phyloP scores from a whole-genome alignment of 2,888 invertebrate species.

The Eristalinus aeneus region DNA sequence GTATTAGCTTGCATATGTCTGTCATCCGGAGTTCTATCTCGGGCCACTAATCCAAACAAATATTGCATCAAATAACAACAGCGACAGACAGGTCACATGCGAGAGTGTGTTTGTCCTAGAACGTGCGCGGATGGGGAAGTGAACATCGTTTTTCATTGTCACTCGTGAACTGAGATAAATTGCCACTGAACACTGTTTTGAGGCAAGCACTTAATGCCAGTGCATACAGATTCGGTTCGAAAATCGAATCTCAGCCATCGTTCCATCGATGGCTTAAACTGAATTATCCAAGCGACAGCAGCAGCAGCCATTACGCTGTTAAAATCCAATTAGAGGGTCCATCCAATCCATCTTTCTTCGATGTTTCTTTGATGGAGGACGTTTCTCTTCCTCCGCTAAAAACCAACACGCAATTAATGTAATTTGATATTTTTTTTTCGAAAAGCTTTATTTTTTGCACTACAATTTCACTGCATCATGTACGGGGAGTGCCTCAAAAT shows the following conservation, averaged over 20 bases:
- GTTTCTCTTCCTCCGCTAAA: not conserved
- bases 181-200: not conserved
- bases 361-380: not conserved
- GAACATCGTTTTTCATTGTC: not conserved
- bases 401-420: conserved; percentile 23
- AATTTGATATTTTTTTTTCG: not conserved
- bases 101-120: not conserved
- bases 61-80: not conserved
- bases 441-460: conserved; percentile 14
- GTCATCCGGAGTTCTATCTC: not conserved
- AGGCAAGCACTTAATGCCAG: not conserved
- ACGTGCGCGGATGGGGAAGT: not conserved
- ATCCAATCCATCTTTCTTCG: not conserved
- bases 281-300: not conserved
- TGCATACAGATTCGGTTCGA: not conserved
- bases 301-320: not conserved
- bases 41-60: not conserved
- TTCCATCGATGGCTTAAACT: not conserved
- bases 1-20: not conserved
- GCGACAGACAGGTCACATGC: not conserved
- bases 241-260: not conserved
- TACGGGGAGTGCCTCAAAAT: not conserved
- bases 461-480: conserved; percentile 20
- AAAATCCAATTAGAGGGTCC: not conserved
- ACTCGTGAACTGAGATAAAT: not conserved